Conservation (phyloP, 2,113 vertebrate genomes). For the Ptychochromis oligacanthus region DNA sequence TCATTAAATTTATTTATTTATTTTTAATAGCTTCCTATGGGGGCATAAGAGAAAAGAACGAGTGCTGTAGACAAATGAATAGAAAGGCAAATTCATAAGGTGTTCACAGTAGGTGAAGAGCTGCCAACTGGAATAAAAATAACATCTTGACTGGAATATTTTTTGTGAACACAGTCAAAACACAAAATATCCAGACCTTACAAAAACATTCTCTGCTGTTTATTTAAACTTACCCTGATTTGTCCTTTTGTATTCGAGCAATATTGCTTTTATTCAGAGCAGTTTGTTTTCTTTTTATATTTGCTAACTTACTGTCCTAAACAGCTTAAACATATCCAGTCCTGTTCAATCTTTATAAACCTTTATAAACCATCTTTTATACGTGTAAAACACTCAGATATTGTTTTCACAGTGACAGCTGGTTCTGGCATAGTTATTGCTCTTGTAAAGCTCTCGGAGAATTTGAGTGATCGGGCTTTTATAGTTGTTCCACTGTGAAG, state of each 20-base stretch:
- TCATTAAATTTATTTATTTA: background rate
- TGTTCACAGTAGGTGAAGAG: background rate
- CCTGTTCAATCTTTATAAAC: constrained; percentile 24
- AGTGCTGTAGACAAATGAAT: background rate
- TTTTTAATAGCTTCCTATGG: background rate
- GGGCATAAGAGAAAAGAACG: background rate
- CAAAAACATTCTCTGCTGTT: constrained; percentile 14
- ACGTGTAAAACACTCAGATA: constrained; percentile 8
- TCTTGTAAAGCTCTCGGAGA: constrained; percentile 59
- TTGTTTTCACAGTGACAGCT: constrained; percentile 35
- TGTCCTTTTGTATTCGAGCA: background rate
- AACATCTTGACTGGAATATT: constrained; percentile 42
- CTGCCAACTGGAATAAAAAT: constrained; percentile 18
- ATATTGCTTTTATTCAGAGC: background rate
- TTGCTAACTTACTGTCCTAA: background rate
- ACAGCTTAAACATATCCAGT: constrained; percentile 8
- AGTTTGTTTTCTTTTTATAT: constrained; percentile 19
- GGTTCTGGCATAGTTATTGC: constrained; percentile 36
- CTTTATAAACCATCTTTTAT: constrained; percentile 50
- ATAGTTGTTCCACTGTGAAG: constrained; percentile 48
- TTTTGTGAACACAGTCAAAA: constrained; percentile 2
- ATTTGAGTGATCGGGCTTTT: constrained; percentile 56
- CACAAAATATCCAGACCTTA: constrained; percentile 26
- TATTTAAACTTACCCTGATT: constrained; percentile 9
- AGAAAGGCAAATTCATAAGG: background rate